Base-by-base conservation (phyloP, 2,797 vertebrate genomes). In the Galagoides demidoff region DNA sequence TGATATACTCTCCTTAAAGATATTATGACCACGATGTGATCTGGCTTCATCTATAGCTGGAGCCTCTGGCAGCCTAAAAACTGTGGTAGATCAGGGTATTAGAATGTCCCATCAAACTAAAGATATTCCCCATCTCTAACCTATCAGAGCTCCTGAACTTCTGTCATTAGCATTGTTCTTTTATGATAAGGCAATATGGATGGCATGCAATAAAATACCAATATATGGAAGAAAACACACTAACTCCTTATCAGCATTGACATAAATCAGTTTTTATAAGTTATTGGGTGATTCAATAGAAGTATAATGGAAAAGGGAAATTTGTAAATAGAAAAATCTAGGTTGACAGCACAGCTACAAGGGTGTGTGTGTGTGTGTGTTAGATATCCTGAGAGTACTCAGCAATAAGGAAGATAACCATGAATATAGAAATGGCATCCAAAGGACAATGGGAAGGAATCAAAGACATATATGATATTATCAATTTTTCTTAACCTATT, bases 71-170 rank as follows among this genome's bases (percentile, higher is more conserved):
- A 78, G 23, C 9, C 34, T 96, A 81, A 73, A 89, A 43, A 2
- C 11, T 74, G 3, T 70, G 7, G 4, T 37, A 63, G 39, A 78
- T 76, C 52, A 31, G 12, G 8, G 3, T 94, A 85, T 29, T 19
- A 79, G 22, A 63, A 34, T 68, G 10, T 25, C 37, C 39, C 17
- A 31, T 90, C 7, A 88, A 90, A 97, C 63, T 34, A 89, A 93
- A 91, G 31, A 59, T 61, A 70, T 63, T 76, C 6, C 5, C 64
- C 27, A 64, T 76, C 7, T 63, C 49, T 52, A 87, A 89, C 19
- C 85, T 89, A 76, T 14, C 23, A 77, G 37, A 71, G 66, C 81
- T 94, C 52, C 76, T 90, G 34, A 94, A 87, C 61, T 94, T 90
- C 31, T 31, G 73, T 23, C 57, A 68, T 91, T 77, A 90, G 12